phyloP scores from a whole-genome alignment of 2,888 invertebrate species.

The Clusia tigrina region DNA sequence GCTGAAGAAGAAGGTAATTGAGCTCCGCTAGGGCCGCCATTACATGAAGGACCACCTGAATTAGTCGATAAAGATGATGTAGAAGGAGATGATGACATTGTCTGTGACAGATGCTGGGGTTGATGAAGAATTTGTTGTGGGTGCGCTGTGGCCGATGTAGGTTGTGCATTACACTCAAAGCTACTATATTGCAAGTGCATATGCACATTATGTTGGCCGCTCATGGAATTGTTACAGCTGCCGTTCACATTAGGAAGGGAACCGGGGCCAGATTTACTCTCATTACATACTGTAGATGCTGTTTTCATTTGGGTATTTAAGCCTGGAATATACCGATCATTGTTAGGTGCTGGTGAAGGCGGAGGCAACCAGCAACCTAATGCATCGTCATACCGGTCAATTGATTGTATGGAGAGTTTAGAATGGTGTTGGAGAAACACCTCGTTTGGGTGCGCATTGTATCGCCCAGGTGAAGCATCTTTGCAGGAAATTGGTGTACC shows the following conservation, averaged over 20 bases:
- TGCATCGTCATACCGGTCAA: constrained; percentile 55
- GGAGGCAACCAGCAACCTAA: constrained; percentile 59
- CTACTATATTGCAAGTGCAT: constrained; percentile 12
- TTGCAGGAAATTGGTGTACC: constrained; percentile 32
- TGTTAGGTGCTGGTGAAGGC: constrained; percentile 64
- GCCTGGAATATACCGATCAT: constrained; percentile 56
- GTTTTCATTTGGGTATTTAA: constrained; percentile 39
- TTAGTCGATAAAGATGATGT: constrained; percentile 36
- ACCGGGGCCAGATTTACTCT: constrained; percentile 5
- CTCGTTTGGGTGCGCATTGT: constrained; percentile 50
- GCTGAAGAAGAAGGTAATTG: constrained; percentile 12
- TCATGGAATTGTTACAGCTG: not conserved
- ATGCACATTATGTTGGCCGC: constrained; percentile 1
- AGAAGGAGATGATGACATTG: constrained; percentile 36
- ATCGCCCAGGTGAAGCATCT: constrained; percentile 46
- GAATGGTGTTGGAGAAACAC: constrained; percentile 42
- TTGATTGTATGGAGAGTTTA: constrained; percentile 46
- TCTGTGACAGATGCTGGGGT: constrained; percentile 25
- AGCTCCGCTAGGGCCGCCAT: constrained; percentile 23
- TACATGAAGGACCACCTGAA: constrained; percentile 22
- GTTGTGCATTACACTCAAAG: constrained; percentile 13
- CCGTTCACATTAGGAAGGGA: not conserved
- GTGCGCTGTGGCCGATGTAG: constrained; percentile 24
- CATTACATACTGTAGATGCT: constrained; percentile 10
- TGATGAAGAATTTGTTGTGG: constrained; percentile 24